Evolutionary conservation across 2,113 vertebrate genomes (phyloP), one percentile per base, ranked within the genome.

Genomic region (Limnothrissa miodon): DNA sequence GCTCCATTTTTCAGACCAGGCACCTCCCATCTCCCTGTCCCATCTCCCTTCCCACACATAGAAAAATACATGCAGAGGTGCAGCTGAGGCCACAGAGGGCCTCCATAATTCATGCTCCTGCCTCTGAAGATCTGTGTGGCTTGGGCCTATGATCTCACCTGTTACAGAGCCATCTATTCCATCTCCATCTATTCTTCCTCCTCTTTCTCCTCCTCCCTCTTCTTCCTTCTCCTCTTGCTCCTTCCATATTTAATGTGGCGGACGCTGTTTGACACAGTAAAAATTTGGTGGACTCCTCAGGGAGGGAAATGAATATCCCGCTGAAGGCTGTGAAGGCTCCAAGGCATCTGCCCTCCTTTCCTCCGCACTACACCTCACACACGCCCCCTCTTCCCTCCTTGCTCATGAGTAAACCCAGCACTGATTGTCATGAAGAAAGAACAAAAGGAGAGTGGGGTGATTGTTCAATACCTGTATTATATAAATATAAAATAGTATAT

Each of bases 111-210:
- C 66, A 74, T 74, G 29, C 29, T 1, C 15, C 4, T 33, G 66
- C 29, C 66, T 74, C 66, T 74, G 66, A 39, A 74, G 66, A 74
- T 74, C 29, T 74, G 66, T 74, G 66, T 74, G 66, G 66, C 66
- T 33, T 5, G 25, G 13, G 11, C 29, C 29, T 74, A 33, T 74
- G 29, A 74, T 39, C 66, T 74, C 66, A 74, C 66, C 66, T 33
- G 29, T 74, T 39, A 74, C 66, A 39, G 11, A 4, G 33, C 25
- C 11, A 66, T 10, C 25, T 6, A 6, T 42, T 4, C 42, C n/a
- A 25, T 6, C 59, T 25, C n/a, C 21, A 23, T 21, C 56, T 21
- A 6, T 5, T 25, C 9, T n/a, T 66, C 59, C 5, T n/a, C 56
- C 23, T 25, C 56, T 29, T 70, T 29, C 29, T 70, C 29, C 25